Evolutionary conservation across 2,113 vertebrate genomes (phyloP), one percentile per base, ranked within the genome.

Genomic region (Potamarius usumacintae): DNA sequence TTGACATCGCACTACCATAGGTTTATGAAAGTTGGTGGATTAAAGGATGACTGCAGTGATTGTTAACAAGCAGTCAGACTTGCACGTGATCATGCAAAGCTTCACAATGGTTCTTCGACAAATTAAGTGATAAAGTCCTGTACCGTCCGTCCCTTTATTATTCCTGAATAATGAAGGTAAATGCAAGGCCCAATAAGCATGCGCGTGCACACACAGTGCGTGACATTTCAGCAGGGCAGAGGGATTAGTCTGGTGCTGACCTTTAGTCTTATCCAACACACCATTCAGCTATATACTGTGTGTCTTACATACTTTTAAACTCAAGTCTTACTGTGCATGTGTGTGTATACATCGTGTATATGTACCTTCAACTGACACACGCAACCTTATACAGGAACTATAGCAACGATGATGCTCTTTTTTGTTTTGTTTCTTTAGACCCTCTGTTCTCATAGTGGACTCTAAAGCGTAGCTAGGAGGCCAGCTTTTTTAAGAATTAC

Each of bases 191-290:
- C 10, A 12, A 57, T 57, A 1, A 57, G 55, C 42, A 42, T 42
- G 42, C 42, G 0, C 4, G 42, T 42, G 42, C 42, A 57, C 25
- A 84, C n/a, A 84, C 25, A 84, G 57, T 4, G 57, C 17, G 57
- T 18, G 57, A 58, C 57, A 58, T 58, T 58, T 58, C 57, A 58
- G 52, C 52, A 53, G 52, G 5, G n/a, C 25, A 63, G 27, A 11
- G 53, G 82, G 82, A 82, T 58, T 58, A 71, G 63, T 57, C 74
- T 69, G n/a, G 12, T 0, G 20, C 30, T 86, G 74, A 84, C 83
- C 69, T 89, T 87, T 55, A 62, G 50, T 34, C 42, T 87, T 67
- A 87, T 87, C 78, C 65, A 25, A 53, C 77, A 34, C 2, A 53
- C n/a, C 6, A 48, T 48, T 20, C 72, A 63, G 14, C 57, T 34